Base-by-base conservation (phyloP, 2,888 invertebrate species). In the Pheosia gnoma region DNA sequence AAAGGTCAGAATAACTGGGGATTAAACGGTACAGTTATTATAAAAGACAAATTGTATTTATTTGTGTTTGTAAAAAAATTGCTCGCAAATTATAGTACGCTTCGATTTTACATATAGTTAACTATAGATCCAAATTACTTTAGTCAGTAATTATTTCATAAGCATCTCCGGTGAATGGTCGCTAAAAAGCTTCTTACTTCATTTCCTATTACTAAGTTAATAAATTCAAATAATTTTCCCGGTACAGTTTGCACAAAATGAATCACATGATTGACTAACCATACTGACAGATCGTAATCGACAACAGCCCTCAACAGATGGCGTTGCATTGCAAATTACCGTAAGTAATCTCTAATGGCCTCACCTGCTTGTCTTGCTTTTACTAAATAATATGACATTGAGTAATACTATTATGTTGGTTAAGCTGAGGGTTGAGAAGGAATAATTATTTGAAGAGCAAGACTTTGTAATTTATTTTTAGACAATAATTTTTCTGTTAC, bases 271-370 rank as follows among this genome's bases (percentile, higher is more conserved):
- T 62, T 65, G 59, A 53, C 54, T 60, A 39, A 60, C 56, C 70
- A 74, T 72, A 70, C 69, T 57, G 36, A 72, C 67, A 77, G 80
- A 88, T 87, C 71, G 77, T 74, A 77, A 83, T 85, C 81, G 82
- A 81, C 82, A 76, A 65, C 63, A 59, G 74, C 71, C 70, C 67
- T 65, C 83, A 80, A 86, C 91, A 91, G 91, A 91, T 91, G 91
- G 89, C 84, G 88, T 71, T 84, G 75, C 67, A 72, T 76, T 72
- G 80, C 83, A 85, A 89, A 89, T 88, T 82, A 85, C 81, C 89
- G 88, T 86, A 81, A 80, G 82, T 90, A 90, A 91, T 91, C 88
- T 84, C 67, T 90, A 90, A 90, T 89, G 82, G 86, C 84, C 86
- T 91, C 91, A 92, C 92, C 92, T 93, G 91, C 83, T 64, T 67